Conservation (phyloP, 1,140 invertebrate species). For the Batillaria attramentaria region DNA sequence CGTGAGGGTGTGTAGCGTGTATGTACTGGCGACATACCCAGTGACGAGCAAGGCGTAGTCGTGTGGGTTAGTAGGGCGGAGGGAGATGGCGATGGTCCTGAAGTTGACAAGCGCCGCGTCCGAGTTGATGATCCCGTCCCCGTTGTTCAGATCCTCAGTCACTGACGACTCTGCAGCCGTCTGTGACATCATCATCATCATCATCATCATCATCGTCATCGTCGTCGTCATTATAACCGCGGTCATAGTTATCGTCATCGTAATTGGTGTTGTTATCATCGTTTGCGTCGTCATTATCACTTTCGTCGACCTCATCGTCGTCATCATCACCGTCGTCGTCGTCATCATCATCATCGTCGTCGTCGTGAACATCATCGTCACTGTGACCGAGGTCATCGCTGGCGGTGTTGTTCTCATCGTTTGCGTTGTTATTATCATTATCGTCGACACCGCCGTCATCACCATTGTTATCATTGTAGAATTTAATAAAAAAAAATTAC, state of each 20-base stretch:
- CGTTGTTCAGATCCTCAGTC: slow-evolving; percentile 11
- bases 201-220: not conserved
- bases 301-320: too few species aligned
- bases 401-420: too few species aligned
- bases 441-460: too few species aligned
- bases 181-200: not conserved
- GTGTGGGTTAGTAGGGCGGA: not conserved
- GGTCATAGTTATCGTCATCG: not conserved
- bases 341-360: too few species aligned
- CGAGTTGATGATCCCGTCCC: slow-evolving; percentile 2
- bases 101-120: not conserved
- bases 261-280: not conserved
- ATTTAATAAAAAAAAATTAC: too few species aligned
- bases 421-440: too few species aligned
- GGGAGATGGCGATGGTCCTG: not conserved
- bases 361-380: too few species aligned
- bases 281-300: too few species aligned
- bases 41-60: slow-evolving; percentile 19
- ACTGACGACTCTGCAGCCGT: not conserved
- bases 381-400: too few species aligned
- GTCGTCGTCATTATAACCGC: not conserved
- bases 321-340: too few species aligned
- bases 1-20: not conserved
- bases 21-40: not conserved
- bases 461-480: too few species aligned